A percentile compares a stretch with the other conserved stretches of the same genome.
These are phyloP conservation scores for Camponotus fellah DNA, from an alignment of 2,888 invertebrate species.

Conservation along the genomic window DNA sequence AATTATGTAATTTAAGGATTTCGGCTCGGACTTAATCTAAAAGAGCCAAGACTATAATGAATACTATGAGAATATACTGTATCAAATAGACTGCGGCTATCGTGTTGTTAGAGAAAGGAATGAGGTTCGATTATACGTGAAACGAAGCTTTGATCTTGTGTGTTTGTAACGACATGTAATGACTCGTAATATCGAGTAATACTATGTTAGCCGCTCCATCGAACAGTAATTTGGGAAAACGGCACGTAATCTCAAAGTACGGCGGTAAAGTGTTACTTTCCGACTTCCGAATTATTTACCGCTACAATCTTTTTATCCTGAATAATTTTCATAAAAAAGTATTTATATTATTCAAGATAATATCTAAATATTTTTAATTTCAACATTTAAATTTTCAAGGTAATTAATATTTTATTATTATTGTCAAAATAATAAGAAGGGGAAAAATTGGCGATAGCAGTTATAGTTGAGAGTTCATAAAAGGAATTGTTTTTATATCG, in stretches of 20 bases:
- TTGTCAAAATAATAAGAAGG: background rate
- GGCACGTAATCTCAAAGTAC: constrained; percentile 9
- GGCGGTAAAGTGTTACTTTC: background rate
- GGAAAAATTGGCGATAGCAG: background rate
- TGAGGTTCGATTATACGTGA: constrained; percentile 59
- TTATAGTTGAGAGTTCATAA: constrained; percentile 35
- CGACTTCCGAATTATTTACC: constrained; percentile 1
- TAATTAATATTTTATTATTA: background rate
- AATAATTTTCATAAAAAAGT: background rate
- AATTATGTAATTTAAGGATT: background rate
- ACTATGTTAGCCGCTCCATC: background rate
- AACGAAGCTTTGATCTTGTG: constrained; percentile 64
- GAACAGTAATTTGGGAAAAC: constrained; percentile 39
- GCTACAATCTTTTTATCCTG: background rate
- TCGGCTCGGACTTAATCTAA: background rate
- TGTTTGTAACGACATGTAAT: constrained; percentile 49
- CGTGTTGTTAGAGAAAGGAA: constrained; percentile 58
- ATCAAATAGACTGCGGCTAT: constrained; percentile 53
- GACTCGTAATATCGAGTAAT: constrained; percentile 34
- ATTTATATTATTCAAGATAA: background rate
- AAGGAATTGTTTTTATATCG: constrained; percentile 32
- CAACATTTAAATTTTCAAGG: background rate
- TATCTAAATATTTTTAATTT: background rate
- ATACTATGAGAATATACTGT: constrained; percentile 54
- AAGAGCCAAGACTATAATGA: background rate